Evolutionary conservation across 2,113 vertebrate genomes (phyloP).

Genomic region (Corynorhinus townsendii): DNA sequence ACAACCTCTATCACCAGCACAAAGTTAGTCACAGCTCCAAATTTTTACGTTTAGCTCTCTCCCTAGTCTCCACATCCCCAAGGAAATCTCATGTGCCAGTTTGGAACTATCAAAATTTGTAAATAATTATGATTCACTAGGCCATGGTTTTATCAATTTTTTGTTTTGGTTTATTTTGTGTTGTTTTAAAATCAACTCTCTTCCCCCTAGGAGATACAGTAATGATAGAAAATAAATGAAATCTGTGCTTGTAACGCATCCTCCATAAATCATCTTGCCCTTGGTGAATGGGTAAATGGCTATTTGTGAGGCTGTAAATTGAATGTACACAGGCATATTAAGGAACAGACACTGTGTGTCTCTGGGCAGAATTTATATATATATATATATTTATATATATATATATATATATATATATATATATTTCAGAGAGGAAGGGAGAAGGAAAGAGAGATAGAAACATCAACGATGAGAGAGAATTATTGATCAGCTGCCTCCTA

Average conservation of each 20-base stretch:
- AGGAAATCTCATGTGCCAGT: neutral
- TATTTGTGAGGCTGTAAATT: neutral
- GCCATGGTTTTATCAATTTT: slow-evolving; percentile 36
- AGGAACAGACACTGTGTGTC: neutral
- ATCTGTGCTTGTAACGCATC: slow-evolving; percentile 4
- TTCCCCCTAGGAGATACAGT: neutral
- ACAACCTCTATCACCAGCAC: neutral
- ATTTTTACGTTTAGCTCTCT: neutral
- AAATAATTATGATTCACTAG: slow-evolving; percentile 29
- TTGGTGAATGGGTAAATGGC: slow-evolving; percentile 4
- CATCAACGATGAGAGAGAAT: too few species aligned
- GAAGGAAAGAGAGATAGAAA: too few species aligned
- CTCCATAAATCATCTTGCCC: slow-evolving; percentile 23
- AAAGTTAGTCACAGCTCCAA: neutral
- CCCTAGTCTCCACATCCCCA: neutral
- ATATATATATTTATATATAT: too few species aligned
- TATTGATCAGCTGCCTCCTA: too few species aligned
- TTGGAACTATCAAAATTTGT: slow-evolving; percentile 18
- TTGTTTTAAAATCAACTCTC: slow-evolving; percentile 40
- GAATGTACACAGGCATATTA: neutral
- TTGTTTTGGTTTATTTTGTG: slow-evolving; percentile 12
- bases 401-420: too few species aligned
- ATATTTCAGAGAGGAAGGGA: too few species aligned
- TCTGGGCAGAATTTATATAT: neutral
- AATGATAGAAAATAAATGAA: slow-evolving; percentile 54